Base-by-base conservation (phyloP, 2,797 vertebrate genomes). In the Cossypha caffra region DNA sequence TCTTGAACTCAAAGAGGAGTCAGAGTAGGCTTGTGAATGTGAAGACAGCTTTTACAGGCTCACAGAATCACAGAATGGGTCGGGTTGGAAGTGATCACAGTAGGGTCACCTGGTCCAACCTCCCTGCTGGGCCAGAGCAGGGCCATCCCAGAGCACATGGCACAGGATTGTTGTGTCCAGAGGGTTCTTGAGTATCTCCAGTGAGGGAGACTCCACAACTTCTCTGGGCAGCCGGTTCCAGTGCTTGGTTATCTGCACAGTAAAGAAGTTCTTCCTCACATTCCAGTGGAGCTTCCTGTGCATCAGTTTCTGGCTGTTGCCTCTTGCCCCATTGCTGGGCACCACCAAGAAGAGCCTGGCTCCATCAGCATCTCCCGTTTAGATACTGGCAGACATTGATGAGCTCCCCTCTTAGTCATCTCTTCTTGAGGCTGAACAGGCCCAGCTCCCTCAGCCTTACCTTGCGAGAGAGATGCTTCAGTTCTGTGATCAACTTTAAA, bases 151-250 rank as follows among this genome's bases (percentile, higher is more conserved):
- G 40, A 38, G 48, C 48, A 26, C 48, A 5, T 5, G 25, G 48
- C 40, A 12, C 47, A 26, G 23, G n/a, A 16, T 13, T 2, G 10
- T 19, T 2, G 10, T 45, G 28, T 51, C 26, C n/a, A 19, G 42
- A 0, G 0, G 0, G 6, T 42, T 73, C 11, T 29, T 6, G 4
- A 59, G 0, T 20, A 8, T 28, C 12, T 31, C 15, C 33, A 8
- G 54, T 19, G 51, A 50, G 19, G 37, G 28, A 43, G 5, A 14
- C 13, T 57, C 23, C 23, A 37, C 13, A 20, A 0, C 3, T 9
- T 48, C 14, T 45, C 25, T 1, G 54, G 25, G 15, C 40, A 42
- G 0, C 2, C 20, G 24, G 18, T 61, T 40, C 31, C 21, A 18
- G 12, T 47, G 29, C 0, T 0, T 14, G 1, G 23, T 85, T 3